Evolutionary conservation across 2,113 vertebrate genomes (phyloP).

Genomic region (Glaucidium brasilianum): DNA sequence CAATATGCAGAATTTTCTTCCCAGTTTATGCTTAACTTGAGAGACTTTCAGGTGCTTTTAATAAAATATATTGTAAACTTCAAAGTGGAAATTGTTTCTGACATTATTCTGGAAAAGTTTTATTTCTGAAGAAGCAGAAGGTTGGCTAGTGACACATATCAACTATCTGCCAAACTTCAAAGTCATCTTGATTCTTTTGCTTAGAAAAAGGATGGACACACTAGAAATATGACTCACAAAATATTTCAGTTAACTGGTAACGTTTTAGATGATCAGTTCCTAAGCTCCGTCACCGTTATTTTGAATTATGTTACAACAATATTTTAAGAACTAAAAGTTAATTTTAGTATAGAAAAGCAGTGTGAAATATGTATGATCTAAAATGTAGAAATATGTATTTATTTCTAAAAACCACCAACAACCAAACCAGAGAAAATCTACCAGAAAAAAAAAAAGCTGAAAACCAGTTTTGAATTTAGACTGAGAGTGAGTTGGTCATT

Average conservation of each 20-base stretch:
- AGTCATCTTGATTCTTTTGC: background rate
- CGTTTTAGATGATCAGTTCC: background rate
- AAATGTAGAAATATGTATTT: too few species aligned
- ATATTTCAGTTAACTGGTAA: background rate
- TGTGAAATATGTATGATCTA: background rate
- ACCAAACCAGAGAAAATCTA: background rate
- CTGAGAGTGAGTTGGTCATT: background rate
- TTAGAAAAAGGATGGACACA: background rate
- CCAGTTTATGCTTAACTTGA: background rate
- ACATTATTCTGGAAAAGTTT: background rate
- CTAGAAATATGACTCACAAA: background rate
- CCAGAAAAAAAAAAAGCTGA: background rate
- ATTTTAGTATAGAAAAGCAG: background rate
- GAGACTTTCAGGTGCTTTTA: background rate
- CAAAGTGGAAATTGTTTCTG: background rate
- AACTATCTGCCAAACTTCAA: background rate
- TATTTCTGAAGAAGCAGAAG: background rate
- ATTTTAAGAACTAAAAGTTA: background rate
- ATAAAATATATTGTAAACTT: background rate
- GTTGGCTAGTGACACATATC: background rate
- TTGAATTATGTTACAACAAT: background rate
- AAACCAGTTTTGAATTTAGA: background rate
- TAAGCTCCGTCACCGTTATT: background rate
- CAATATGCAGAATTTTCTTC: background rate
- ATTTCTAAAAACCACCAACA: background rate